phyloP scores from a whole-genome alignment of 2,888 invertebrate species.

The Diarsia rubi region DNA sequence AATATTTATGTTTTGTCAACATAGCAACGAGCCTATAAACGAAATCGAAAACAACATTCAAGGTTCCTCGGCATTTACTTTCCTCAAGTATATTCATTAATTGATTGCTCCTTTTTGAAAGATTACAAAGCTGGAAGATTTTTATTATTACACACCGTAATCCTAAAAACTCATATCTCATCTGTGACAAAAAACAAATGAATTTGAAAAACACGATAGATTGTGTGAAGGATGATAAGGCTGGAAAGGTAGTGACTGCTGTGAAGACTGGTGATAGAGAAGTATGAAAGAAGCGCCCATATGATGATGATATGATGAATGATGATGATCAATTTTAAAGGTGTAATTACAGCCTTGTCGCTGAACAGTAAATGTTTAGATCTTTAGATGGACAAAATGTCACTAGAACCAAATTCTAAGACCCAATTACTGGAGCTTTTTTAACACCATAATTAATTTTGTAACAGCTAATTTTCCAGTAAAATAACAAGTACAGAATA shows the following conservation, averaged over 20 bases:
- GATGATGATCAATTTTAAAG: not conserved
- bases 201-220: not conserved
- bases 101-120: not conserved
- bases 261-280: not conserved
- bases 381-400: not conserved
- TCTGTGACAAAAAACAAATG: no score
- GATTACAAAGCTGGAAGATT: not conserved
- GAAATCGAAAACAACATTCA: slow-evolving; percentile 22
- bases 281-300: not conserved
- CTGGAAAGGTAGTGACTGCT: not conserved
- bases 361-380: not conserved
- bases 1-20: slow-evolving; percentile 36
- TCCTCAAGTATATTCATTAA: not conserved
- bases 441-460: not conserved
- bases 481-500: not conserved
- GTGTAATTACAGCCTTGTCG: not conserved
- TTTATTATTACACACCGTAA: not conserved
- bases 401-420: not conserved
- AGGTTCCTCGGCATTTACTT: slow-evolving; percentile 13
- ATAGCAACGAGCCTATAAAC: slow-evolving; percentile 20
- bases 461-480: not conserved
- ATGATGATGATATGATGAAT: not conserved
- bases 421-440: not conserved
- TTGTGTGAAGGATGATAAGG: not conserved
- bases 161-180: no score